phyloP scores from a whole-genome alignment of 2,113 vertebrate genomes.

The Nycticebus coucang region DNA sequence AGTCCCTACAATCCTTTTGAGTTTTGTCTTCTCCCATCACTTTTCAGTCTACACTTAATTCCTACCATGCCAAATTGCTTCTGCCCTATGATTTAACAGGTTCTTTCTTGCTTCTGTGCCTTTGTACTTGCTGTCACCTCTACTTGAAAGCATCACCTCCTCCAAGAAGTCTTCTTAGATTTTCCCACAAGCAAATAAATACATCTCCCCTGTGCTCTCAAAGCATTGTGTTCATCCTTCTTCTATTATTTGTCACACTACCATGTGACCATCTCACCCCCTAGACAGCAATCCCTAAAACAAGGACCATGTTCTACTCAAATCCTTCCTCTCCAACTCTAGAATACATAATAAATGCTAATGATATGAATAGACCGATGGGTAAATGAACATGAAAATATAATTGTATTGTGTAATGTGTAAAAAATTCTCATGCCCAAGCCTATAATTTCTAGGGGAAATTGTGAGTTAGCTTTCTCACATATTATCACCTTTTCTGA shows the following conservation, averaged over 20 bases:
- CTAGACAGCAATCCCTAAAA: neutral
- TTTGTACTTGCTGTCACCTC: neutral
- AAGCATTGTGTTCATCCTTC: neutral
- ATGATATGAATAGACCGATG: neutral
- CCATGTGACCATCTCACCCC: neutral
- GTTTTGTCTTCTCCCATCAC: neutral
- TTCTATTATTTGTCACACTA: neutral
- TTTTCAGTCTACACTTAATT: neutral
- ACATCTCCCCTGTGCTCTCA: neutral
- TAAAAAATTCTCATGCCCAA: neutral
- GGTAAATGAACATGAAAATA: neutral
- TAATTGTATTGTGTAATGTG: neutral
- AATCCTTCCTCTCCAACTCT: neutral
- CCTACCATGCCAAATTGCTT: neutral
- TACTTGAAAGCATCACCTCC: neutral
- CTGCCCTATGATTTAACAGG: neutral
- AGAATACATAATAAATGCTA: neutral
- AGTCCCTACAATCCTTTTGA: neutral
- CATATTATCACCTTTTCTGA: slow-evolving; percentile 3
- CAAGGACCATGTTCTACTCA: neutral
- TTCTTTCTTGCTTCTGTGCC: neutral
- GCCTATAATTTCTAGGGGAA: neutral
- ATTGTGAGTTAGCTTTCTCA: neutral
- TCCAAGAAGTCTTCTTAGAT: neutral
- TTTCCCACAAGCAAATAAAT: neutral